These are phyloP conservation scores for Lomographa bimaculata DNA, from an alignment of 2,888 invertebrate genomes.

Conservation along the genomic window DNA sequence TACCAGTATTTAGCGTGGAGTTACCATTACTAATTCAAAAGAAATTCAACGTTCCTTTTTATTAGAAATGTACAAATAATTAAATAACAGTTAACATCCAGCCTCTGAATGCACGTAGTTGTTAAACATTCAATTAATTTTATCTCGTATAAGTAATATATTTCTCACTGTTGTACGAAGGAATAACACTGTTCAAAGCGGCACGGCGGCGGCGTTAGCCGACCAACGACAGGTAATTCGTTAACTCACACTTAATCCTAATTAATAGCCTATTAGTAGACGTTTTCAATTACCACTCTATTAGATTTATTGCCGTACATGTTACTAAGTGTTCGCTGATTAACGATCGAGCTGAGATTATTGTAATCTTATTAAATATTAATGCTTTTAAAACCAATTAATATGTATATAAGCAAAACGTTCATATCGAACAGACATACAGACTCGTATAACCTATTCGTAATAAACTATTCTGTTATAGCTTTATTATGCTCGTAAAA, in stretches of 20 bases:
- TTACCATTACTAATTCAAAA: no score
- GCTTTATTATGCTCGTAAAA: constrained; percentile 19
- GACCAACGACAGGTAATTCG: constrained; percentile 61
- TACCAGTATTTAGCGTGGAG: no score
- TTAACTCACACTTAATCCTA: constrained; percentile 71
- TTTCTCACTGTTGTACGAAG: constrained; percentile 11
- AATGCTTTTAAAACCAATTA: constrained; percentile 35
- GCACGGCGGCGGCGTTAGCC: constrained; percentile 39
- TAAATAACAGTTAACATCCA: constrained; percentile 10
- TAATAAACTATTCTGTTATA: constrained; percentile 19
- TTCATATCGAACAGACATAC: constrained; percentile 17
- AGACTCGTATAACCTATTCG: constrained; percentile 8
- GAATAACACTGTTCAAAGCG: constrained; percentile 42
- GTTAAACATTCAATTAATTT: constrained; percentile 26
- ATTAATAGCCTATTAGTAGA: constrained; percentile 76
- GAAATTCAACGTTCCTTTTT: no score
- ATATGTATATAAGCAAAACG: constrained; percentile 27
- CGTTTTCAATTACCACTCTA: constrained; percentile 73
- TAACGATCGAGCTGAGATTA: constrained; percentile 48
- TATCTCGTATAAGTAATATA: constrained; percentile 21
- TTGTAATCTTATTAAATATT: constrained; percentile 55
- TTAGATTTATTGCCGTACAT: constrained; percentile 61
- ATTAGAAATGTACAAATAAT: background rate
- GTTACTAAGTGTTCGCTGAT: constrained; percentile 57
- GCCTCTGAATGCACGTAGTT: constrained; percentile 15